phyloP scores from a whole-genome alignment of 1,140 invertebrate genomes.

The Drosophila rhopaloa region DNA sequence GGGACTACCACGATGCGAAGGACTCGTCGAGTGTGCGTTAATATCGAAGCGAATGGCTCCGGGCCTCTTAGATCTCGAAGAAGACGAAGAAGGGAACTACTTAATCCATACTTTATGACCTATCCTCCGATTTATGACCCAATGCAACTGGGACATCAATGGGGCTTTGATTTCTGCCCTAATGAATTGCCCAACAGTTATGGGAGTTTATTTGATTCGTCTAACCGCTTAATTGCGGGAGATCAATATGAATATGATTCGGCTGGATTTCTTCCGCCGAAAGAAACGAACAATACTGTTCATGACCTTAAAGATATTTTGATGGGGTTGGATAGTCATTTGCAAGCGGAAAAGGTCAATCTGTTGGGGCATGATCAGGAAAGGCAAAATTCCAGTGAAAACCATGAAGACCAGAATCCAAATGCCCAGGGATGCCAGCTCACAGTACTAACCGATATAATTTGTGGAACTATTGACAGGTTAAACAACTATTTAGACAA shows the following conservation, averaged over 20 bases:
- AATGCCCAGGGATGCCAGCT: not conserved
- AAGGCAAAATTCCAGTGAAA: not conserved
- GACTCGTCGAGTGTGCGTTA: constrained; percentile 44
- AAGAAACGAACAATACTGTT: not conserved
- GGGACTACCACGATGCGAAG: constrained; percentile 44
- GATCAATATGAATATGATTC: not conserved
- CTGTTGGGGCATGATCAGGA: not conserved
- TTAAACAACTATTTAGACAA: constrained; percentile 38
- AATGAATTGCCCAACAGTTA: not conserved
- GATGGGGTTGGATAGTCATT: not conserved
- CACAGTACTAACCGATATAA: constrained; percentile 23
- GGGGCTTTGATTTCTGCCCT: not conserved
- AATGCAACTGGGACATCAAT: not conserved
- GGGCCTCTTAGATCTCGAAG: not conserved
- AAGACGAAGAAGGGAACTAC: constrained; percentile 9
- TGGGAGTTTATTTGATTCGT: not conserved
- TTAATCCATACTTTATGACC: not conserved
- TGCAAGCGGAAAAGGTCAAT: not conserved
- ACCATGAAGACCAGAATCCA: not conserved
- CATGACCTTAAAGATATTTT: constrained; percentile 21
- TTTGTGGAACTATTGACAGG: constrained; percentile 43
- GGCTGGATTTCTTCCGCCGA: not conserved
- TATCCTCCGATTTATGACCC: not conserved
- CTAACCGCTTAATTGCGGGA: constrained; percentile 7
- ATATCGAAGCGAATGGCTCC: constrained; percentile 50